Evolutionary conservation across 2,113 vertebrate species (phyloP), one percentile per base, ranked within the genome.

Genomic region (Peromyscus leucopus): DNA sequence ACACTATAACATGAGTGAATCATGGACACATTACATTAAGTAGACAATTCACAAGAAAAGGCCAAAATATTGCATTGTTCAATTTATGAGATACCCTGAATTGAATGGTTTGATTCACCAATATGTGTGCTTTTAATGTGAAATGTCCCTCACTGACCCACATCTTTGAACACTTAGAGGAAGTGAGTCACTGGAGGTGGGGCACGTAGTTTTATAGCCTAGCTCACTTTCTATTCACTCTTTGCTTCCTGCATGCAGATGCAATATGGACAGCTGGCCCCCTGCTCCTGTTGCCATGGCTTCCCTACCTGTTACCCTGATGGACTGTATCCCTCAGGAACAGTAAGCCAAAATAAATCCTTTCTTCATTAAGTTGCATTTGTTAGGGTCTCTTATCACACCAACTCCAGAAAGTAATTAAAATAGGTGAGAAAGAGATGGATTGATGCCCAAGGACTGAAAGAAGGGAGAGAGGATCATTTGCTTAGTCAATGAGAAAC

Each of bases 401-500:
- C 12, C 13, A 78, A 15, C 13, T 31, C 21, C 12, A 75, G 48
- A 59, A 8, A 89, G 10, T 28, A 48, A 76, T 4, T 46, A 15
- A 76, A n/a, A 46, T 46, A 48, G 42, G 39, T 24, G 7, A 72
- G 42, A 71, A 84, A 42, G n/a, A 36, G 46, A 79, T 42, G n/a
- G 57, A 36, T 80, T 22, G 11, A 13, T 63, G 19, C n/a, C 11
- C 48, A 59, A 61, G 59, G 19, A 36, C 33, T 57, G 46, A 33
- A 55, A 31, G 48, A 92, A 28, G 22, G 19, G 80, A 33, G 74
- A 51, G 24, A 6, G 28, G 24, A 61, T 24, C 5, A 19, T 2
- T 7, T 65, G 2, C 57, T 75, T 39, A 82, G 16, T 21, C 6
- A 1, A 10, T 3, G 31, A 2, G 4, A 3, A 28, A 0, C 15